Evolutionary conservation across 2,797 vertebrate species (phyloP), one percentile per base, ranked within the genome.

Genomic region (Spinus olivaceus): DNA sequence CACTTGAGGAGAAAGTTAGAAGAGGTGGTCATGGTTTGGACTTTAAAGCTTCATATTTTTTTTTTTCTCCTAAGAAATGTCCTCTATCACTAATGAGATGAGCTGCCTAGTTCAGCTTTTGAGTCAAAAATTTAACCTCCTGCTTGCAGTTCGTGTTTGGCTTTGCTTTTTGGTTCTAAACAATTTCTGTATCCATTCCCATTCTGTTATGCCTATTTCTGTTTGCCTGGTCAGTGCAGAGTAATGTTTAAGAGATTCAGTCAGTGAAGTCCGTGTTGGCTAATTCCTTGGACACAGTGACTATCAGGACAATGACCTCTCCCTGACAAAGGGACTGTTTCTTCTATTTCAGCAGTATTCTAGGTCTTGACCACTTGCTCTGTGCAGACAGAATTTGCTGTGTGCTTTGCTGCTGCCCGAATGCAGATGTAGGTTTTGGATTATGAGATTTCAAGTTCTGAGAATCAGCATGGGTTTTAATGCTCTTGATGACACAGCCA

Each of bases 401-500:
- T 60, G 17, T 53, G 44, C 49, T 88, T 86, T 92, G 59, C 56
- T 73, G 91, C 80, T 88, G 77, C 85, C 64, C 24, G 11, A 76
- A 53, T 80, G 60, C 91, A 93, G 89, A 90, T 92, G 81, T 60
- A 95, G 73, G 49, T 81, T 96, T 95, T 4, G 7, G 80, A 66
- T 94, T 81, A 91, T 88, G 33, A 88, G 80, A 94, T 90, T 95
- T 81, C 41, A 80, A 72, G 64, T 94, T 96, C 87, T 71, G 70
- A 90, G 82, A 35, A 84, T 76, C 81, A 77, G 49, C 53, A 17
- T 12, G n/a, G 72, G 41, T 76, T 94, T 88, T 94, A 94, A 53
- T 82, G 60, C 77, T 90, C 83, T 80, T 77, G 89, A 81, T 96
- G 95, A 95, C 77, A 88, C 66, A 84, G 92, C 94, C 94, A 96